phyloP scores from a whole-genome alignment of 2,797 vertebrate species.

The Liasis olivaceus region DNA sequence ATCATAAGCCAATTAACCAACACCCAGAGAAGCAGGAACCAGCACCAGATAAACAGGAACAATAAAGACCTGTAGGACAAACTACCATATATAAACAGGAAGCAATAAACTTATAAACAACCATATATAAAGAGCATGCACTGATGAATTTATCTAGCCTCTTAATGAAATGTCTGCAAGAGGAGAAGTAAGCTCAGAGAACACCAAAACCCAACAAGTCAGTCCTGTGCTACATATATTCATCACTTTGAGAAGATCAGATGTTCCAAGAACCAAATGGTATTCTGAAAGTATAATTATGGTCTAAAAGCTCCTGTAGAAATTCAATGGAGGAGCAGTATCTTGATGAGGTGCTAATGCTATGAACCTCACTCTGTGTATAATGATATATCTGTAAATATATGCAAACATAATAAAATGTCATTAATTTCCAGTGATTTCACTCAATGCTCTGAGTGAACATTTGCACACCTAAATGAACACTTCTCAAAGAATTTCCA shows the following conservation, averaged over 20 bases:
- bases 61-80: not conserved
- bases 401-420: not conserved
- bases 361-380: not conserved
- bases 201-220: not conserved
- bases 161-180: not conserved
- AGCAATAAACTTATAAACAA: not conserved
- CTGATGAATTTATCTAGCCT: not conserved
- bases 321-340: not conserved
- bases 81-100: not conserved
- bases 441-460: not conserved
- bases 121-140: not conserved
- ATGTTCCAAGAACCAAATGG: not conserved
- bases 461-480: not conserved
- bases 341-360: not conserved
- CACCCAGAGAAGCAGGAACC: not conserved
- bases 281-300: not conserved
- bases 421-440: not conserved
- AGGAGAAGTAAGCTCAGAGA: not conserved
- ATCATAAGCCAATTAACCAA: not conserved
- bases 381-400: not conserved
- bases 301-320: not conserved
- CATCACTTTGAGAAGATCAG: not conserved
- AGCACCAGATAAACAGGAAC: not conserved
- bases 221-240: not conserved
- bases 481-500: not conserved